Conservation (phyloP, 2,888 invertebrate genomes). For the Apamea anceps region DNA sequence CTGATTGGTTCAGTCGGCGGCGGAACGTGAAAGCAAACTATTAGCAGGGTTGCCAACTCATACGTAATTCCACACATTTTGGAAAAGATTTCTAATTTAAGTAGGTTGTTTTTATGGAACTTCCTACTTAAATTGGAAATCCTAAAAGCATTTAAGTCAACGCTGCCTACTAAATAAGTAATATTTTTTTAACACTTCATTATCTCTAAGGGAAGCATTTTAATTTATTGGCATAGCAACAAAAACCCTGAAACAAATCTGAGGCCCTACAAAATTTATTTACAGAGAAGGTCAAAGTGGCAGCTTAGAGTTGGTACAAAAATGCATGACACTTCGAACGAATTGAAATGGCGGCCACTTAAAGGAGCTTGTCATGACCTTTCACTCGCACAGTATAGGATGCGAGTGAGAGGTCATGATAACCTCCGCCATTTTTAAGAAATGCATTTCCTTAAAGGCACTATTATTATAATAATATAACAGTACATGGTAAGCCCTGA, state of each 20-base stretch:
- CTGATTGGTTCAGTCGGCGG: constrained; percentile 51
- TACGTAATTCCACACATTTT: constrained; percentile 1
- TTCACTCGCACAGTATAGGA: neutral
- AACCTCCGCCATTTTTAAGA: neutral
- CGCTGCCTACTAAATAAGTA: neutral
- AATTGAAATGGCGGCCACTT: neutral
- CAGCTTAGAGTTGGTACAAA: neutral
- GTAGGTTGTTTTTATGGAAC: neutral
- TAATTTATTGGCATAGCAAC: neutral
- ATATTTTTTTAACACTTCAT: neutral
- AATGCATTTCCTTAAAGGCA: neutral
- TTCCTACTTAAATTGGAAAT: neutral
- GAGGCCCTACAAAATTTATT: neutral
- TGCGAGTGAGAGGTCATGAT: neutral
- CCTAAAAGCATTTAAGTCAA: neutral
- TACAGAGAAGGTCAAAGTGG: neutral
- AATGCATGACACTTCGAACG: neutral
- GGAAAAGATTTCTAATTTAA: neutral
- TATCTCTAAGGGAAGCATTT: no score
- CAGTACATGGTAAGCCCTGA: neutral
- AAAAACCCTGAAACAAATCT: neutral
- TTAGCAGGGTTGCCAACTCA: constrained; percentile 47
- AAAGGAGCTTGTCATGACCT: neutral
- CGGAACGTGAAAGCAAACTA: constrained; percentile 46
- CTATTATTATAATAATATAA: neutral